These are phyloP conservation scores for Nixonia krombeini DNA, from an alignment of 1,140 invertebrate species.

Conservation along the genomic window DNA sequence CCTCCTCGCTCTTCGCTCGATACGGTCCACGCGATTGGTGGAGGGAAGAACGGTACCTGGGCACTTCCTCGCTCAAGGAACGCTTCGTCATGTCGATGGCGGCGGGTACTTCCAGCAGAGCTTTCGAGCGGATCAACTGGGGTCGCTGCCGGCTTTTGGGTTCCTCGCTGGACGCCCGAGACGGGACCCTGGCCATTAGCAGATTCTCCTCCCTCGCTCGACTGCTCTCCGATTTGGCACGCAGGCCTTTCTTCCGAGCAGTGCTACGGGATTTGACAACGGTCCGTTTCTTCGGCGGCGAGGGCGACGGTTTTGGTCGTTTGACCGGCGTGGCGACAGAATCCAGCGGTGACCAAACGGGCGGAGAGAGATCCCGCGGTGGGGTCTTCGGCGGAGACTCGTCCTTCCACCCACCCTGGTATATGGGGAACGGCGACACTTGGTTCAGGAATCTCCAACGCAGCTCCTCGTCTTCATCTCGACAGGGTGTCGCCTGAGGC, in stretches of 20 bases:
- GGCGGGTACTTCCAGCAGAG: slow-evolving; percentile 60
- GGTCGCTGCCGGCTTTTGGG: slow-evolving; percentile 55
- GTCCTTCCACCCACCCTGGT: slow-evolving; percentile 69
- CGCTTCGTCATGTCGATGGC: slow-evolving; percentile 57
- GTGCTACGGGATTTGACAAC: slow-evolving; percentile 32
- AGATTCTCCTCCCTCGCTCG: slow-evolving; percentile 21
- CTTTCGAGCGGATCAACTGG: slow-evolving; percentile 60
- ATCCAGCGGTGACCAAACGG: slow-evolving; percentile 58
- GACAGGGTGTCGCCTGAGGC: slow-evolving; percentile 31
- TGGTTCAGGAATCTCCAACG: slow-evolving; percentile 64
- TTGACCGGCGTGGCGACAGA: slow-evolving; percentile 43
- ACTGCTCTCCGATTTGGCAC: slow-evolving; percentile 37
- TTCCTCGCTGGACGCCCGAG: slow-evolving; percentile 61
- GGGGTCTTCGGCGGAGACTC: slow-evolving; percentile 62
- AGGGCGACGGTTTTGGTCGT: slow-evolving; percentile 40
- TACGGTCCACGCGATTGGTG: slow-evolving; percentile 42
- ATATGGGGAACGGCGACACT: slow-evolving; percentile 65
- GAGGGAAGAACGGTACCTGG: slow-evolving; percentile 46
- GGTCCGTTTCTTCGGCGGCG: slow-evolving; percentile 38
- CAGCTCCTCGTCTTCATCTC: slow-evolving; percentile 57
- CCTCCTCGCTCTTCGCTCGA: slow-evolving; percentile 66
- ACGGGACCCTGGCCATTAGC: slow-evolving; percentile 33
- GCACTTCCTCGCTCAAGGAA: slow-evolving; percentile 67
- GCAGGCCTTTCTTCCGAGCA: slow-evolving; percentile 30
- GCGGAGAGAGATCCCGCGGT: slow-evolving; percentile 51